Base-by-base conservation (phyloP, 2,113 vertebrate genomes). In the Mesembrinibis cayennensis region DNA sequence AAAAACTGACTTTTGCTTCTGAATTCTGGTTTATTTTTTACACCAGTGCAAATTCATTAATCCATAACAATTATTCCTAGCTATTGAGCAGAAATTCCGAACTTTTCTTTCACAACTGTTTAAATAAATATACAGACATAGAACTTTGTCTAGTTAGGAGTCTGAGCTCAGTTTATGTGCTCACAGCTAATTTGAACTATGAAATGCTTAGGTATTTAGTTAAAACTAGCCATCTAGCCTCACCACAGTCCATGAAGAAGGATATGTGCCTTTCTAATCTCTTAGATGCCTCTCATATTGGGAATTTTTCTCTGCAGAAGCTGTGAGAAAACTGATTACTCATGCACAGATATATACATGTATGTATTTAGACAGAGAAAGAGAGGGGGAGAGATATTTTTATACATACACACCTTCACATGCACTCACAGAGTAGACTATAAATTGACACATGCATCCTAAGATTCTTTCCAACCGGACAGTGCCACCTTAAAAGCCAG, bases 401-500 rank as follows among this genome's bases (percentile, higher is more conserved):
- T 67, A 36, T 56, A 40, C 4, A 44, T 21, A 8, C 10, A 27
- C 27, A 22, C 13, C 23, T 72, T 61, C 40, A 61, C 27, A 36
- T 20, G 19, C 23, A 36, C 10, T 82, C 36, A 49, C 18, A 59
- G 15, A 82, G 18, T 30, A 66, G 30, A 72, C 30, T 65, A 29
- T 20, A 82, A 61, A 15, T 63, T 66, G 66, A 65, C 19, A 13
- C 47, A 36, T 34, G 38, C 13, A 79, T 59, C 25, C 17, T 69
- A 84, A 89, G 18, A 72, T 53, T 80, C 34, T 92, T 84, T 58
- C 34, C 71, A 93, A 26, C 58, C 25, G 87, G 85, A 80, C 90
- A 97, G 13, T 44, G 50, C 47, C 95, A 93, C 38, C 76, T 97
- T 94, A 94, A 89, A 92, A 97, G 45, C 66, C 69, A 87, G 44